phyloP scores from a whole-genome alignment of 1,140 invertebrate species.

The Andrena cerasifolii region DNA sequence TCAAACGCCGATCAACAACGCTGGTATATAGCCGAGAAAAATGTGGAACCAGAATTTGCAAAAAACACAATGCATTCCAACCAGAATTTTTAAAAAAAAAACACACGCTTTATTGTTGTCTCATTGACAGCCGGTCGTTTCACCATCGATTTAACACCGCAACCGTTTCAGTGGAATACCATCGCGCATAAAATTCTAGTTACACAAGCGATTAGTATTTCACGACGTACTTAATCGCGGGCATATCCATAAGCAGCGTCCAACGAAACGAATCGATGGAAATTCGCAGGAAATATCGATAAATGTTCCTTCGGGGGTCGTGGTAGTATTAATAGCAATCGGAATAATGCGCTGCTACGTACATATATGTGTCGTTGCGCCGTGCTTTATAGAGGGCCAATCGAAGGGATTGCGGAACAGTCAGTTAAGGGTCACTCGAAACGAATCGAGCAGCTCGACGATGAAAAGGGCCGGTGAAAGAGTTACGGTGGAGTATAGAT shows the following conservation, averaged over 20 bases:
- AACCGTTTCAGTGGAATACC: not conserved
- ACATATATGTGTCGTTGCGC: too few relatives aligned
- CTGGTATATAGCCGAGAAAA: not conserved
- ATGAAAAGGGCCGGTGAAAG: not conserved
- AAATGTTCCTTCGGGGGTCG: too few relatives aligned
- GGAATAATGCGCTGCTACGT: too few relatives aligned
- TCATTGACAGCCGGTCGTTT: not conserved
- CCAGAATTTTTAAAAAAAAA: not conserved
- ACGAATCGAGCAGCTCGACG: not conserved
- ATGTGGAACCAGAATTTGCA: not conserved
- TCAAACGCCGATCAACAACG: not conserved
- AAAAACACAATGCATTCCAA: not conserved
- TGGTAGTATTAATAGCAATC: too few relatives aligned
- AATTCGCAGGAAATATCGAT: too few relatives aligned
- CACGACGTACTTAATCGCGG: too few relatives aligned
- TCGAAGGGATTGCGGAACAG: not conserved
- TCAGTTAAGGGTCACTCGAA: constrained; percentile 4
- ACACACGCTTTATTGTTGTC: not conserved
- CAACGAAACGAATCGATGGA: too few relatives aligned
- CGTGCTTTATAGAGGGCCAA: too few relatives aligned
- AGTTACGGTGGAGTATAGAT: constrained; percentile 21
- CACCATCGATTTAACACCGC: not conserved
- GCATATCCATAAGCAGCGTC: too few relatives aligned
- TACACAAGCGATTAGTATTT: too few relatives aligned
- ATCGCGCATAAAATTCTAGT: not conserved